phyloP scores from a whole-genome alignment of 2,888 invertebrate genomes.

The Parthenolecanium corni region DNA sequence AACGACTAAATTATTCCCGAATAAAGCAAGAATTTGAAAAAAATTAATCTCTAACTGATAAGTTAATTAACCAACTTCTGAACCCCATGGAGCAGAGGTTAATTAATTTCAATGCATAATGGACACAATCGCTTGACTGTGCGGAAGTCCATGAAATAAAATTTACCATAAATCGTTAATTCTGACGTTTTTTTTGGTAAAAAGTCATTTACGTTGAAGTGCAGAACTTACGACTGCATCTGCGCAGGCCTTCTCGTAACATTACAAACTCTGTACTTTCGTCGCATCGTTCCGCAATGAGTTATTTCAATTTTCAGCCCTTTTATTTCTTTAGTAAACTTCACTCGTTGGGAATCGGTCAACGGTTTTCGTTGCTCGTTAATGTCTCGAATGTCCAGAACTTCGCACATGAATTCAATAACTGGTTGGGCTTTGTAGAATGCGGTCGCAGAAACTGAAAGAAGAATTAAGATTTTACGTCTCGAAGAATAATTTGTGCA shows the following conservation, averaged over 20 bases:
- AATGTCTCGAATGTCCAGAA: slow-evolving; percentile 89
- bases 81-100: no score
- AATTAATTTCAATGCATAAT: no score
- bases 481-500: slow-evolving; percentile 1
- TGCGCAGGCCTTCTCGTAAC: slow-evolving; percentile 97
- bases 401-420: slow-evolving; percentile 99
- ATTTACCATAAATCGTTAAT: no score
- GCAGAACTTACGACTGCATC: slow-evolving; percentile 88
- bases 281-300: slow-evolving; percentile 96
- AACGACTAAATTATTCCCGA: no score
- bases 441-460: slow-evolving; percentile 91
- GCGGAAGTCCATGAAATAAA: no score
- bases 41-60: no score
- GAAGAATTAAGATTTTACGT: slow-evolving; percentile 34
- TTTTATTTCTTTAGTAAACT: slow-evolving; percentile 99
- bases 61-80: no score
- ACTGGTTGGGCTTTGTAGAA: slow-evolving; percentile 99
- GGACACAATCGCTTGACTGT: no score
- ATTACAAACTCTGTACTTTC: slow-evolving; percentile 99
- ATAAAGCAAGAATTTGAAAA: no score
- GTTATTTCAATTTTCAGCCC: slow-evolving; percentile 99
- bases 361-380: slow-evolving; percentile 81
- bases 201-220: no score
- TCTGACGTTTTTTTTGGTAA: no score
- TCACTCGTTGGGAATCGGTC: slow-evolving; percentile 96